Base-by-base conservation (phyloP, 2,888 invertebrate species). In the Helleia helle region DNA sequence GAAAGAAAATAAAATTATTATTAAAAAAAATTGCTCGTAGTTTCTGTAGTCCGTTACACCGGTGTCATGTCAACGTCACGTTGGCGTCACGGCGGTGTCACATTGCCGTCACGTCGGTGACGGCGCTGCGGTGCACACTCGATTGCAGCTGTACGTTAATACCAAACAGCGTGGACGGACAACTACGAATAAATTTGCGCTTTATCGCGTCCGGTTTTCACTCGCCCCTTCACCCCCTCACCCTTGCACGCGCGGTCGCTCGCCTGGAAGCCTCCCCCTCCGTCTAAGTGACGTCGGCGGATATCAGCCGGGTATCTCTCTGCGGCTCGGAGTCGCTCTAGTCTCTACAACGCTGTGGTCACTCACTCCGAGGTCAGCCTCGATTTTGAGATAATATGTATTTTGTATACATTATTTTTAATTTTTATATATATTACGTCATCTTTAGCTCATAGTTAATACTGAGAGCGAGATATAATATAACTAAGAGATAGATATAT, bases 101-200 rank as follows among this genome's bases (percentile, higher is more conserved):
- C n/a, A n/a, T n/a, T n/a, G n/a, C n/a, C n/a, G n/a, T n/a, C n/a
- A 11, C 5, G 11, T 28, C 14, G 12, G 9, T 8, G 12, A 5
- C 29, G 29, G 29, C 29, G 29, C 7, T 12, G 3, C 12, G 29
- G n/a, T 15, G 26, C 26, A 38, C 17, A 37, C 26, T 14, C 15
- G 26, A 38, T 27, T 15, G 37, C 27, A 15, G 36, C 26, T 9
- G 27, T 26, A 13, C 11, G 27, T 17, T 27, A 24, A 36, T 36
- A 38, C 47, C 42, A 47, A 40, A 42, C 44, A 31, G 34, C 37
- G 43, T 30, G 34, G 38, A 27, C 38, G 29, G 15, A 25, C 44
- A 27, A 42, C 44, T 44, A 36, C 40, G 48, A 45, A 48, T 50
- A 50, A 46, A 50, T 50, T 50, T 48, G 46, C 39, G 46, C 50